phyloP scores from a whole-genome alignment of 2,797 vertebrate genomes.

The Cichlasoma orientale region DNA sequence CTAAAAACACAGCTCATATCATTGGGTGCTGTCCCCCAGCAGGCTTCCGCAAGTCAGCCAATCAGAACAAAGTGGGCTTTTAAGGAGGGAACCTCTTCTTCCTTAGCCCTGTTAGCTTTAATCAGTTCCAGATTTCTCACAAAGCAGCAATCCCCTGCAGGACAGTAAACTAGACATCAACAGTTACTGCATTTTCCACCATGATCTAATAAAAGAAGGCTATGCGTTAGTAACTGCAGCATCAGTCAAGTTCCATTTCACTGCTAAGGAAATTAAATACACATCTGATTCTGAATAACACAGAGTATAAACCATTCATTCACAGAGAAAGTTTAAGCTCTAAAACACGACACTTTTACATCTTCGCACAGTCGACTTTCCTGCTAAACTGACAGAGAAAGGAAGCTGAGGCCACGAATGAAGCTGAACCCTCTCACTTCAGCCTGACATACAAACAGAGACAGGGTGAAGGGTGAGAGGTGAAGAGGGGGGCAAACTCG shows the following conservation, averaged over 20 bases:
- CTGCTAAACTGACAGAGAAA: not conserved
- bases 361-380: not conserved
- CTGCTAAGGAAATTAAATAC: not conserved
- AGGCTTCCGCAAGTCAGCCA: not conserved
- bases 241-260: not conserved
- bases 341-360: not conserved
- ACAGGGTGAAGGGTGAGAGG: not conserved
- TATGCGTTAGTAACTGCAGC: not conserved
- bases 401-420: not conserved
- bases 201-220: not conserved
- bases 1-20: too few relatives aligned
- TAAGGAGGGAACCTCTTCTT: not conserved
- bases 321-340: not conserved
- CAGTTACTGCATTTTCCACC: not conserved
- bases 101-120: not conserved
- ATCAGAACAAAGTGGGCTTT: not conserved
- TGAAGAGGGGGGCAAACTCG: conserved; percentile 1
- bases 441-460: conserved; percentile 1
- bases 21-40: not conserved
- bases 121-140: conserved; percentile 3
- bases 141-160: conserved; percentile 1
- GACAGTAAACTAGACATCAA: not conserved
- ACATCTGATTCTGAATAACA: too few relatives aligned
- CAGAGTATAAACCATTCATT: not conserved
- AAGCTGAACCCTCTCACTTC: not conserved